phyloP scores from a whole-genome alignment of 30 jellyfish, hydroid and myxozoan species.

The Mastigias papua region DNA sequence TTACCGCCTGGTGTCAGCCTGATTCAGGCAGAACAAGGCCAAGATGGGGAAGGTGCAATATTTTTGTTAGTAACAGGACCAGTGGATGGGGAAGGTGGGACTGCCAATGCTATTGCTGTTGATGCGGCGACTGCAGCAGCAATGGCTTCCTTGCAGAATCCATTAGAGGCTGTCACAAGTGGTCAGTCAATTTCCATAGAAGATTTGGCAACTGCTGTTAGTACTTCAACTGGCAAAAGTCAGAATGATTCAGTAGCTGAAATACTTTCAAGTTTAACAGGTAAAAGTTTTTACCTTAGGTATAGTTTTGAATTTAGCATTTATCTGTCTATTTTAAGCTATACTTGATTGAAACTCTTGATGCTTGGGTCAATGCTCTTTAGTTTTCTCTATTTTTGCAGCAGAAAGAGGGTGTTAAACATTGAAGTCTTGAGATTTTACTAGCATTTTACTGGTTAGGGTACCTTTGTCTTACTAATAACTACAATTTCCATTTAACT shows the following conservation, averaged over 20 bases:
- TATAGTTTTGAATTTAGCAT: too few species aligned
- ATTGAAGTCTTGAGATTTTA: too few species aligned
- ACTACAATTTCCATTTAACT: too few species aligned
- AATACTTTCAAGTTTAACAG: constrained; percentile 65
- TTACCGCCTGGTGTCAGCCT: constrained; percentile 83
- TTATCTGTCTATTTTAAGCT: too few species aligned
- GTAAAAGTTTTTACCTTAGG: too few species aligned
- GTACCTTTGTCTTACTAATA: too few species aligned
- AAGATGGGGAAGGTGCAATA: constrained; percentile 79
- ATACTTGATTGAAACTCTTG: too few species aligned
- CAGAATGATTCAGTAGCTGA: constrained; percentile 75
- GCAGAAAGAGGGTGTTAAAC: too few species aligned
- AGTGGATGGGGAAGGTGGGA: constrained; percentile 72
- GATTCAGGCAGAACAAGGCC: constrained; percentile 79
- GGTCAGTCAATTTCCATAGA: constrained; percentile 64
- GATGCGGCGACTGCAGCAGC: constrained; percentile 84
- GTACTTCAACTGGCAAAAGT: constrained; percentile 44
- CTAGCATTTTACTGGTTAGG: too few species aligned
- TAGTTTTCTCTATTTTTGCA: too few species aligned
- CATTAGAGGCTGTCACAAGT: constrained; percentile 69
- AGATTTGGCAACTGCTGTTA: constrained; percentile 58
- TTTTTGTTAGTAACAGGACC: constrained; percentile 86
- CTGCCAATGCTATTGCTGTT: constrained; percentile 78
- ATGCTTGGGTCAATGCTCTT: too few species aligned
- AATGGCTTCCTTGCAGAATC: constrained; percentile 72